Percentiles rank a stretch among this genome's conserved stretches.
phyloP scores from a whole-genome alignment of 2,113 vertebrate species.

The Aegotheles bennettii region DNA sequence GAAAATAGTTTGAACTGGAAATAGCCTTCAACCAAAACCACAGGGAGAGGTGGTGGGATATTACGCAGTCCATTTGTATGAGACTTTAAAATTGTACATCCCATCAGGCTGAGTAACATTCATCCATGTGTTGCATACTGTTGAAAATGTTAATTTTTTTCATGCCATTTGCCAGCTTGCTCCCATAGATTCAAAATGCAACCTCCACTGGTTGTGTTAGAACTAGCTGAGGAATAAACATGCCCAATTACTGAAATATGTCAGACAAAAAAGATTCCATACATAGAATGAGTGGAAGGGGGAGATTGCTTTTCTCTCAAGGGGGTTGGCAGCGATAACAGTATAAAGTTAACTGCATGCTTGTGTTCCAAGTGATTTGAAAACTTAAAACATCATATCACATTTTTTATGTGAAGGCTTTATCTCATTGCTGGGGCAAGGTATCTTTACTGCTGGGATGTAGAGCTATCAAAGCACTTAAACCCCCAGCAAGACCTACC shows the following conservation, averaged over 20 bases:
- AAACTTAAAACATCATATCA: neutral
- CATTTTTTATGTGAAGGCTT: neutral
- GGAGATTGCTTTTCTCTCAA: slow-evolving; percentile 38
- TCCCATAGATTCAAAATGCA: slow-evolving; percentile 25
- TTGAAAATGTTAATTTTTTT: slow-evolving; percentile 49
- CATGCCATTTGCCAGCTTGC: slow-evolving; percentile 8
- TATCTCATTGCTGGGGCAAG: neutral
- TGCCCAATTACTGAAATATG: slow-evolving; percentile 55
- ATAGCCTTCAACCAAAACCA: neutral
- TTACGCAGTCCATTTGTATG: neutral
- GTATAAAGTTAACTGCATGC: neutral
- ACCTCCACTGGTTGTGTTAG: slow-evolving; percentile 29
- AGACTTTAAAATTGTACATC: neutral
- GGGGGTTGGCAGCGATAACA: neutral
- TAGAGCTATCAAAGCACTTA: neutral
- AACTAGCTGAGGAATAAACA: slow-evolving; percentile 27
- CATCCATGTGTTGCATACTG: neutral
- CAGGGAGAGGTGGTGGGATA: neutral
- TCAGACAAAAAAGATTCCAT: slow-evolving; percentile 39
- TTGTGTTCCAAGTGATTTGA: slow-evolving; percentile 9
- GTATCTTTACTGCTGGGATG: neutral
- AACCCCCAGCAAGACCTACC: neutral
- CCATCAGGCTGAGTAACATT: slow-evolving; percentile 16
- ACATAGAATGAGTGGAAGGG: neutral
- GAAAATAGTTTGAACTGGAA: neutral